Conservation (phyloP, 2,113 vertebrate genomes). For the Ceuthmochares aereus region DNA sequence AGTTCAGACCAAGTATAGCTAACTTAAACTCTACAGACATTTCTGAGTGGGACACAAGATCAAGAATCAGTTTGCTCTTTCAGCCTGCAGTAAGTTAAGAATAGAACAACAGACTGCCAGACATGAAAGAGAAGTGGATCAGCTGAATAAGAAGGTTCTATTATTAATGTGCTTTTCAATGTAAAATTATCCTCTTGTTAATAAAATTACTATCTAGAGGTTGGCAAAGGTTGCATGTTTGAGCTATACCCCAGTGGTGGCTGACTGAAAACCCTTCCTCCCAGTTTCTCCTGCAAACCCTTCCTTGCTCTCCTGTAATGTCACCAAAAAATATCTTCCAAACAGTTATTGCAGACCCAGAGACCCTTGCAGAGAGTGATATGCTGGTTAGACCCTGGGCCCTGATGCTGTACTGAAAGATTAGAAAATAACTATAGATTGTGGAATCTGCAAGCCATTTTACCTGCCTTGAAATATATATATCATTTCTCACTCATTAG, state of each 20-base stretch:
- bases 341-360: neutral
- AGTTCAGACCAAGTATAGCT: neutral
- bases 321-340: accelerated
- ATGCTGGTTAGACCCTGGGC: neutral
- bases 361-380: neutral
- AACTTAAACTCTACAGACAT: neutral
- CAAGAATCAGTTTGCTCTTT: neutral
- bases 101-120: too few species aligned
- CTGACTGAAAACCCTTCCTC: neutral
- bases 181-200: neutral
- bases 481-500: neutral
- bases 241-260: neutral
- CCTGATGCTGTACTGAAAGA: neutral
- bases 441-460: neutral
- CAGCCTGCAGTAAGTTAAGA: neutral
- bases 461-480: neutral
- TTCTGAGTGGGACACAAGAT: neutral
- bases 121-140: neutral
- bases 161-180: neutral
- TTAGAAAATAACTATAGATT: neutral
- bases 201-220: neutral
- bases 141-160: neutral
- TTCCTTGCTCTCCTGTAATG: neutral
- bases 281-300: neutral
- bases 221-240: neutral